Evolutionary conservation across 2,113 vertebrate species (phyloP).

Genomic region (Melanostigma gelatinosum): DNA sequence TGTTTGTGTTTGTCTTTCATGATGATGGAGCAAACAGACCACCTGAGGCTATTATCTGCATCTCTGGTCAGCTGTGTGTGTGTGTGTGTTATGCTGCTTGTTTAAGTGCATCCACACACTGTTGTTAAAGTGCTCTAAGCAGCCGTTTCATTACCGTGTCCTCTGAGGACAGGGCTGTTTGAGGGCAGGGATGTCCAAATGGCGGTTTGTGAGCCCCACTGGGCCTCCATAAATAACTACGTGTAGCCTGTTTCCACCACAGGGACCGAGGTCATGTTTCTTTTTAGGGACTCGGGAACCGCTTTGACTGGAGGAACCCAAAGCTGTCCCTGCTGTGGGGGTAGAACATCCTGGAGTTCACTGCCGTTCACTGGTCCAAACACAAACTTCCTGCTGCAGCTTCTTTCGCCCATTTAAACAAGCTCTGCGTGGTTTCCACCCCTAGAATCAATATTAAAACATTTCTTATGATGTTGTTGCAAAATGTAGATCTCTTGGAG

Average conservation of each 20-base stretch:
- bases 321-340: no score
- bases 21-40: constrained; percentile 33
- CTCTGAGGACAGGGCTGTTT: constrained; percentile 16
- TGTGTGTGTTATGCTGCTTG: constrained; percentile 16
- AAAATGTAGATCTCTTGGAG: no score
- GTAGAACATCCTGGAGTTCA: not conserved
- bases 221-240: not conserved
- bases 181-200: constrained; percentile 16
- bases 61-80: constrained; percentile 33
- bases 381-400: not conserved
- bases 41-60: constrained; percentile 32
- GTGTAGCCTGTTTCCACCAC: not conserved
- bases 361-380: not conserved
- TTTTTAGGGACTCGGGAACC: not conserved
- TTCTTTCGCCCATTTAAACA: not conserved
- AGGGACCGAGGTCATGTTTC: not conserved
- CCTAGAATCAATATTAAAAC: not conserved
- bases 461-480: no score
- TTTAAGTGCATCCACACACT: constrained; percentile 16
- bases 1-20: constrained; percentile 11
- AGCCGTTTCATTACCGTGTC: constrained; percentile 32
- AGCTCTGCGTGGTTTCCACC: not conserved
- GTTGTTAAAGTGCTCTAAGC: constrained; percentile 27
- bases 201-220: not conserved
- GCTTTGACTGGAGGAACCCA: not conserved